Conservation (phyloP, 2,113 vertebrate species). For the Strix aluco region DNA sequence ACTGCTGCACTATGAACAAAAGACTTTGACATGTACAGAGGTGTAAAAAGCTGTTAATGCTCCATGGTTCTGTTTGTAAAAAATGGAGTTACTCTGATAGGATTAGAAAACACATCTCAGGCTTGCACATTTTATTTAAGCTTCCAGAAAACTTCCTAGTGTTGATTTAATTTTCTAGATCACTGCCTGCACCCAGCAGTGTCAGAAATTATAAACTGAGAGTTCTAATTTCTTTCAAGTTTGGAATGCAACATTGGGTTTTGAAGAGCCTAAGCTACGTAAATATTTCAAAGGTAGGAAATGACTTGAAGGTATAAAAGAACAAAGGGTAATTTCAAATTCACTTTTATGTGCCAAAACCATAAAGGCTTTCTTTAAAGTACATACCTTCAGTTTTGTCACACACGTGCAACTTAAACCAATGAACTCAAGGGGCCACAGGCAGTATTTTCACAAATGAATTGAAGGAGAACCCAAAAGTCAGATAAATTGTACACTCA, state of each 20-base stretch:
- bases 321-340: neutral
- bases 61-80: neutral
- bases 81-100: constrained; percentile 37
- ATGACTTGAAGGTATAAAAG: neutral
- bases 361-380: neutral
- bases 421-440: neutral
- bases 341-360: neutral
- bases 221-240: constrained; percentile 16
- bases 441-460: neutral
- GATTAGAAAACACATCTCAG: constrained; percentile 38
- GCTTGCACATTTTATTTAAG: neutral
- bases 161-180: constrained; percentile 53
- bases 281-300: constrained; percentile 12
- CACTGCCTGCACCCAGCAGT: constrained; percentile 14
- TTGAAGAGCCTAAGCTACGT: neutral
- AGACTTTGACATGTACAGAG: neutral
- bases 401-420: neutral
- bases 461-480: neutral
- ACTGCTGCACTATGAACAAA: neutral
- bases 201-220: neutral
- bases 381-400: neutral
- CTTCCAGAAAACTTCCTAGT: constrained; percentile 13
- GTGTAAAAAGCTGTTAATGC: constrained; percentile 1
- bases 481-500: neutral
- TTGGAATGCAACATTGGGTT: neutral